Conservation (phyloP, 2,113 vertebrate genomes). For the Indicator indicator region DNA sequence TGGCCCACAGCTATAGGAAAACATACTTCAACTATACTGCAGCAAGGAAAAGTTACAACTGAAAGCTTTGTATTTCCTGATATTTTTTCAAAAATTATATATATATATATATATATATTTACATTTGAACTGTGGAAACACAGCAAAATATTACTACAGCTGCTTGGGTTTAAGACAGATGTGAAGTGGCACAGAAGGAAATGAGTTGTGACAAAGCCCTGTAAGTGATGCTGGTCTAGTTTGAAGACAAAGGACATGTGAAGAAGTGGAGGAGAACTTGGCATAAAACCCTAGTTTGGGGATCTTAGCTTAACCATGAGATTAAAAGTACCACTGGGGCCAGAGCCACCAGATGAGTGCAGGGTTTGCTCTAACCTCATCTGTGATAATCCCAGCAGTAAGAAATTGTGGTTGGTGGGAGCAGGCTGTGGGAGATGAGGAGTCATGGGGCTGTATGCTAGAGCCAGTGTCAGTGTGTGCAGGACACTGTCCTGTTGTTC, state of each 20-base stretch:
- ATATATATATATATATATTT: neutral
- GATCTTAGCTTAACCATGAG: neutral
- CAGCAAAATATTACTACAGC: neutral
- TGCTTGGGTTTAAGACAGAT: neutral
- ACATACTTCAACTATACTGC: neutral
- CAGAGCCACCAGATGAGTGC: neutral
- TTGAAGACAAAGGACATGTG: neutral
- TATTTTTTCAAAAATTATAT: neutral
- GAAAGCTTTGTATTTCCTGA: neutral
- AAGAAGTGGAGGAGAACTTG: rapidly evolving
- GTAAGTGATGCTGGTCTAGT: neutral
- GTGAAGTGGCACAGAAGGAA: neutral
- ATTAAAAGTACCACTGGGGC: neutral
- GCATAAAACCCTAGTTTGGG: neutral
- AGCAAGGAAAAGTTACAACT: neutral
- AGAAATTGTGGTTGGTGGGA: neutral
- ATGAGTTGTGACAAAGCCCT: neutral
- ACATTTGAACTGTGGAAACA: neutral
- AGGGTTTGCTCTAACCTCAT: neutral
- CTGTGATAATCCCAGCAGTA: neutral
- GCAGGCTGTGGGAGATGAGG: neutral
- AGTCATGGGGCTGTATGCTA: neutral
- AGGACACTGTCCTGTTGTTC: neutral
- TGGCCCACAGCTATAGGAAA: neutral
- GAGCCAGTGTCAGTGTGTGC: neutral